Evolutionary conservation across 2,113 vertebrate genomes (phyloP).

Genomic region (Alethe castanea): DNA sequence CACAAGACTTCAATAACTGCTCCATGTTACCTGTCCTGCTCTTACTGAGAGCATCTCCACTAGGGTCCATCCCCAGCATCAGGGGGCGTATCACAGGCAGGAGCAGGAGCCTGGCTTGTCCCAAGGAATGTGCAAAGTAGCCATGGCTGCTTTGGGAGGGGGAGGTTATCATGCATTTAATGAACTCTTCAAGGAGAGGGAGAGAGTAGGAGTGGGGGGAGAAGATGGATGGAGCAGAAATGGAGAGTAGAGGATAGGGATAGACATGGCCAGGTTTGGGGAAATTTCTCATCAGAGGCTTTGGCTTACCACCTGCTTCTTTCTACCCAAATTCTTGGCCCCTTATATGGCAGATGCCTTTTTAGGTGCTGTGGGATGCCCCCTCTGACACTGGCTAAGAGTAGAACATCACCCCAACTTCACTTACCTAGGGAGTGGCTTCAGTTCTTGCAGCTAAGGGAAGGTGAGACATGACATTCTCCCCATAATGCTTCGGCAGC

Average conservation of each 20-base stretch:
- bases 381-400: background rate
- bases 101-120: background rate
- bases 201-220: accelerated
- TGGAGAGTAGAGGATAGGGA: background rate
- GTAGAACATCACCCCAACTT: background rate
- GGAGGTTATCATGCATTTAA: background rate
- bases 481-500: background rate
- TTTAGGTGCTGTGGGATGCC: background rate
- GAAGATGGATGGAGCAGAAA: background rate
- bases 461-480: background rate
- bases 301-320: background rate
- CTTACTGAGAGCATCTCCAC: background rate
- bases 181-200: background rate
- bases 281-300: background rate
- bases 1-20: background rate
- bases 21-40: background rate
- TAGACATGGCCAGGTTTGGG: background rate
- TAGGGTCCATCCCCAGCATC: accelerated
- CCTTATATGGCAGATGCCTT: background rate
- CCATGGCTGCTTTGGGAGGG: background rate
- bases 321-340: background rate
- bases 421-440: background rate
- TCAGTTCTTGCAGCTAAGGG: background rate
- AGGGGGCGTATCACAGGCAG: accelerated
- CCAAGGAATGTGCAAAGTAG: background rate